Base-by-base conservation (phyloP, 53 echinoderm and acorn worm genomes). In the Echinometra lucunter region DNA sequence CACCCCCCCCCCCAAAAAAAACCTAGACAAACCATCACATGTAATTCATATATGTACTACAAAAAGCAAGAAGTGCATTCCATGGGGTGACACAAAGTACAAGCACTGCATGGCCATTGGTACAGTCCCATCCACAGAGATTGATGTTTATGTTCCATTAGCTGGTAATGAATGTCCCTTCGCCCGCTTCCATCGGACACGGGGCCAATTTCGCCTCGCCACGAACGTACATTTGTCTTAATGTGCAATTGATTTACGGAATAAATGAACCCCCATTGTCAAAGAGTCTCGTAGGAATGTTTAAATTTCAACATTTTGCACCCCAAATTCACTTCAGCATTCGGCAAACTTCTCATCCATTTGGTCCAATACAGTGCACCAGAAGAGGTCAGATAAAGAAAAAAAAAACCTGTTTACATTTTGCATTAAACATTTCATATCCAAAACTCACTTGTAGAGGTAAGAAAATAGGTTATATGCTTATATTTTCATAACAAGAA, bases 141-240 rank as follows among this genome's bases (percentile, higher is more conserved):
- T 89, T 89, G 89, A 89, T 89, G 58, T 89, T 89, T 34, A 89
- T 89, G 89, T 89, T 60, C 58, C 89, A 89, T 89, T 89, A 89
- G 60, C 21, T 34, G 10, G 89, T 60, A 57, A 89, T 89, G 89
- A 57, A 89, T 85, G 85, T 60, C 89, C 89, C 89, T 58, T 89
- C 60, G 27, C 89, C 89, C 4, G 8, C 60, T 11, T 49, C 89
- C 34, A 89, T 89, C 63, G 57, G 58, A 57, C 60, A 89, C 63
- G 23, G 89, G 25, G 2, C 58, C 89, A 89, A 89, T 89, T 60
- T 58, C 21, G 17, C 34, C 89, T 21, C 88, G 60, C 60, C 89
- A 89, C 60, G 89, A 40, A 58, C 17, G 35, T 89, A 89, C 89
- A 89, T 89, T 89, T 32, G 60, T 89, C 57, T 89, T 89, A 57